phyloP scores from a whole-genome alignment of 1,140 invertebrate genomes.

The Homarus americanus region DNA sequence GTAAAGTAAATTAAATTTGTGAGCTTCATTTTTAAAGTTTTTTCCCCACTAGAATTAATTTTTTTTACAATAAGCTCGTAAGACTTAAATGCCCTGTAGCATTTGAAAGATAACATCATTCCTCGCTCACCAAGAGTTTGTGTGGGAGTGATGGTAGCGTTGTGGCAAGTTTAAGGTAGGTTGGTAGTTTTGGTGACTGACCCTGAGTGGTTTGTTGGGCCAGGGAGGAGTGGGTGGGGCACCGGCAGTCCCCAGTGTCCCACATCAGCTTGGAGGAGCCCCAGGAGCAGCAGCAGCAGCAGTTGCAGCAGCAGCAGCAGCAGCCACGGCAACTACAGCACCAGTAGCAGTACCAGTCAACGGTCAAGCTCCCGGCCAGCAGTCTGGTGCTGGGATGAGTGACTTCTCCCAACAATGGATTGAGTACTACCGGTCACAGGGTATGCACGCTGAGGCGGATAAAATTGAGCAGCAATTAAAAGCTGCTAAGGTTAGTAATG shows the following conservation, averaged over 20 bases:
- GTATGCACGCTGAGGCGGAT: constrained; percentile 93
- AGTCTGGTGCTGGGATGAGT: constrained; percentile 44
- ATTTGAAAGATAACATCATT: constrained; percentile 5
- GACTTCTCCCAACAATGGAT: constrained; percentile 99
- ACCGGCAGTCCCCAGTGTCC: constrained; percentile 52
- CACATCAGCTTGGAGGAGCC: constrained; percentile 59
- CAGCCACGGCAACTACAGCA: constrained; percentile 7
- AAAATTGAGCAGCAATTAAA: constrained; percentile 92
- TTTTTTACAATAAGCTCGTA: background rate
- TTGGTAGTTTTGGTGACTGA: constrained; percentile 59
- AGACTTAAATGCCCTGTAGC: background rate
- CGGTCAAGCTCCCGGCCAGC: constrained; percentile 52
- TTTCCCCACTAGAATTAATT: background rate
- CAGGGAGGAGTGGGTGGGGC: constrained; percentile 69
- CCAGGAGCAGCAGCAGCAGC: constrained; percentile 37
- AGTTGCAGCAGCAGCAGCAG: constrained; percentile 39
- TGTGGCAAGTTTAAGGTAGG: constrained; percentile 66
- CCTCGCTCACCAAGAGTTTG: constrained; percentile 11
- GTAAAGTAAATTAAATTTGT: constrained; percentile 5
- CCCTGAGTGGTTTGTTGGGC: constrained; percentile 68
- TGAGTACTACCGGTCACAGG: constrained; percentile 96
- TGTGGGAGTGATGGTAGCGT: constrained; percentile 35
- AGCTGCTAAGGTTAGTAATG: constrained; percentile 79
- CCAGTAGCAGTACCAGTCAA: constrained; percentile 49
- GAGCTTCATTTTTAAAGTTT: background rate